These are phyloP conservation scores for Drosophila hawaiiensis DNA, from an alignment of 2,888 invertebrate species.

Conservation along the genomic window DNA sequence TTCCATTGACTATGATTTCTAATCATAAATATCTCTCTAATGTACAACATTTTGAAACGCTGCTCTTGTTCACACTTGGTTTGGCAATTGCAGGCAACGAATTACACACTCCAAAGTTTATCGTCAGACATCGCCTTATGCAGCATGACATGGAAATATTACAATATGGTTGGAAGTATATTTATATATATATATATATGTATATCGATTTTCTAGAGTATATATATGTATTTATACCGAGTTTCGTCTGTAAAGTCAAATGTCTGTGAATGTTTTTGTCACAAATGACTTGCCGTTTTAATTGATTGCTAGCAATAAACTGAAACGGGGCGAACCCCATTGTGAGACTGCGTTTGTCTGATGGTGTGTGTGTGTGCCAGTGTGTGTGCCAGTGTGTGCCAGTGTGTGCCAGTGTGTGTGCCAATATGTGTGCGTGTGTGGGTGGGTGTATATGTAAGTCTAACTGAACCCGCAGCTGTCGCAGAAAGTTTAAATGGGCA, in stretches of 20 bases:
- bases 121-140: slow-evolving; percentile 7
- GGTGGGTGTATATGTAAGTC: slow-evolving; percentile 20
- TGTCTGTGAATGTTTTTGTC: slow-evolving; percentile 80
- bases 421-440: slow-evolving; percentile 14
- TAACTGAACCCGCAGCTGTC: slow-evolving; percentile 59
- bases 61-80: slow-evolving; percentile 13
- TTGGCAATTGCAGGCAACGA: slow-evolving; percentile 39
- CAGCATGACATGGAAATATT: slow-evolving; percentile 75
- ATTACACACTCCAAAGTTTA: slow-evolving; percentile 30
- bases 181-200: slow-evolving; percentile 6
- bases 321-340: slow-evolving; percentile 68
- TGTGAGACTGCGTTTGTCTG: slow-evolving; percentile 11
- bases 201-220: slow-evolving; percentile 24
- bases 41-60: not conserved
- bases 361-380: slow-evolving; percentile 5
- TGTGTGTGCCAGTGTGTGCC: slow-evolving; percentile 14
- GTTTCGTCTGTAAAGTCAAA: slow-evolving; percentile 63
- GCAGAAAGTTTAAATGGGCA: slow-evolving; percentile 74
- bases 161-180: slow-evolving; percentile 36
- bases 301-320: slow-evolving; percentile 80
- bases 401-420: slow-evolving; percentile 14
- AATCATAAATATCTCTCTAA: slow-evolving; percentile 1
- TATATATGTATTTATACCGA: slow-evolving; percentile 1
- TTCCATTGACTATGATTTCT: not conserved
- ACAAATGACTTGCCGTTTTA: slow-evolving; percentile 80